Evolutionary conservation across 2,888 invertebrate genomes (phyloP).

Genomic region (Strigamia transsilvanica): DNA sequence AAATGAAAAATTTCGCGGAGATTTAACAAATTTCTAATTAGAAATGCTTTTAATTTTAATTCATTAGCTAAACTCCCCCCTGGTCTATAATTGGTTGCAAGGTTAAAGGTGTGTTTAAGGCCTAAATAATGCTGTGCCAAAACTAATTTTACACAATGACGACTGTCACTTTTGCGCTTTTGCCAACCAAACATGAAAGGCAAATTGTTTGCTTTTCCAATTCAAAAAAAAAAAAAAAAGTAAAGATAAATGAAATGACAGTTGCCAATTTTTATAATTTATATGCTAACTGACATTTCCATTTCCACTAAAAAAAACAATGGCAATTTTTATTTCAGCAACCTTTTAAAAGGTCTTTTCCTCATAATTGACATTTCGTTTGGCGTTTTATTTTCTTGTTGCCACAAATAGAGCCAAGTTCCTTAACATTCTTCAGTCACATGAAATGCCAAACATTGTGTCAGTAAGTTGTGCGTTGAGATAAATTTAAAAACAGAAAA

Average conservation of each 20-base stretch:
- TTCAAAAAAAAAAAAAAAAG: neutral
- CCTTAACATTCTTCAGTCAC: neutral
- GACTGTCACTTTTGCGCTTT: slow-evolving; percentile 24
- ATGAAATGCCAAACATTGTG: slow-evolving; percentile 35
- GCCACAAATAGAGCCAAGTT: neutral
- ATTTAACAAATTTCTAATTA: neutral
- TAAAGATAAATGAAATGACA: neutral
- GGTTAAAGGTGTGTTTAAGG: neutral
- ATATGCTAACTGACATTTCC: neutral
- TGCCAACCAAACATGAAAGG: neutral
- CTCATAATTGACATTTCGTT: slow-evolving; percentile 4
- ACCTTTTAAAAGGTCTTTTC: neutral
- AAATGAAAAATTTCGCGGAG: too few relatives aligned
- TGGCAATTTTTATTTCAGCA: neutral
- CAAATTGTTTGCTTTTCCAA: slow-evolving; percentile 37
- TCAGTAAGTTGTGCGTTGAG: slow-evolving; percentile 5
- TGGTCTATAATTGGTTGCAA: neutral
- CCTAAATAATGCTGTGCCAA: slow-evolving; percentile 11
- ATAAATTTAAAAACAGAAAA: neutral
- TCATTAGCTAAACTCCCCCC: neutral
- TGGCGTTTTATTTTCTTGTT: neutral
- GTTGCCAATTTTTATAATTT: too few relatives aligned
- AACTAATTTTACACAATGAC: slow-evolving; percentile 27
- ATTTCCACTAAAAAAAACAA: neutral
- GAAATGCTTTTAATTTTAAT: neutral